phyloP scores from a whole-genome alignment of 2,888 invertebrate genomes.

The Limnephilus auricula region DNA sequence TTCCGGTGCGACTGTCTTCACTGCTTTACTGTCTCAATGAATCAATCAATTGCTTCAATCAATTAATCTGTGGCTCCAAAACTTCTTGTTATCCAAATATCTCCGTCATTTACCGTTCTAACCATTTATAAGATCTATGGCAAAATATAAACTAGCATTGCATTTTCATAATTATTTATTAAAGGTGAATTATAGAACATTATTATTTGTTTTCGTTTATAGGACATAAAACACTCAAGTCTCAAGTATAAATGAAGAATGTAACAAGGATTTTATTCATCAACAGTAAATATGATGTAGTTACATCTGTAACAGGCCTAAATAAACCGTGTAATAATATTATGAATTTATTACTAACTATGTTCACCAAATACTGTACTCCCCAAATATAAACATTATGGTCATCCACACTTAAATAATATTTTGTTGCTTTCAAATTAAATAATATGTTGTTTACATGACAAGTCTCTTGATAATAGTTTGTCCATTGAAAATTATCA shows the following conservation, averaged over 20 bases:
- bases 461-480: neutral
- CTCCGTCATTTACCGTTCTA: neutral
- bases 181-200: neutral
- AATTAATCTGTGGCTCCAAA: slow-evolving; percentile 51
- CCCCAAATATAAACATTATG: neutral
- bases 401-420: neutral
- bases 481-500: neutral
- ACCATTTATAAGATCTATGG: slow-evolving; percentile 6
- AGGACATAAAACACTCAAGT: neutral
- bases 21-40: slow-evolving; percentile 20
- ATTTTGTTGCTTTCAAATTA: neutral
- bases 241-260: neutral
- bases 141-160: slow-evolving; percentile 34
- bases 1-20: slow-evolving; percentile 58
- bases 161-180: slow-evolving; percentile 10
- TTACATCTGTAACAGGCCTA: neutral
- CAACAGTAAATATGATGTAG: neutral
- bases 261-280: neutral
- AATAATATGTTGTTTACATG: neutral
- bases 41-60: slow-evolving; percentile 3
- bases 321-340: neutral
- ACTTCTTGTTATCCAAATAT: slow-evolving; percentile 40
- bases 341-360: neutral
- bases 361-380: neutral
- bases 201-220: neutral